Evolutionary conservation across 1,140 invertebrate species (phyloP), one percentile per base, ranked within the genome.

Genomic region (Probaryconus sp.): DNA sequence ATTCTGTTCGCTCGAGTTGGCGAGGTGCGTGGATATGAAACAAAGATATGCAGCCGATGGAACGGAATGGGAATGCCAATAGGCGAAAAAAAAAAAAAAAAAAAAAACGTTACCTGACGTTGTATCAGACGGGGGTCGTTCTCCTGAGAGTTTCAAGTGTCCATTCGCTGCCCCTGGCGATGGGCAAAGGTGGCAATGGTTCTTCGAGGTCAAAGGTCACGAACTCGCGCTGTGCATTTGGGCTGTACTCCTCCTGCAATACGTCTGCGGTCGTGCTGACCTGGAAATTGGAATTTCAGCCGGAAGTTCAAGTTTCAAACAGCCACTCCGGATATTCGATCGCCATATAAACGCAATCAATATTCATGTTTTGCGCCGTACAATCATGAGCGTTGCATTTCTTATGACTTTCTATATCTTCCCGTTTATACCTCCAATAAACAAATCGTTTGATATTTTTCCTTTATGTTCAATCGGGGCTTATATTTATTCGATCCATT

Each of bases 181-280:
- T 83, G 9, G 84, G 78, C n/a, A 85, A 76, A 11, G 85, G 81
- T 13, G 86, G 85, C 28, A 85, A 51, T 26, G 84, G 83, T 45
- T 84, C 83, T 38, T 87, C 86, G 43, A 88, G 72, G 75, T 88
- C 87, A 73, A 89, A 89, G 6, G 86, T 86, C 10, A 88, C 87
- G 72, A 88, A 88, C 47, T 87, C 86, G 37, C 82, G 85, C 7
- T 83, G 84, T 65, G 83, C 61, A 28, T 79, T 78, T 21, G 81
- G 79, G 58, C 86, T 83, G 69, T 83, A 87, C 37, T 90, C 84
- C 31, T 87, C 82, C 10, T 86, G 84, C 43, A 88, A 80, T 45
- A 89, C 86, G 77, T 90, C 89, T 10, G 87, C 89, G 55, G 89
- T 89, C n/a, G 89, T 89, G 53, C 89, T 89, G 18, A 90, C 85